These are phyloP conservation scores for Caenorhabditis angaria DNA, from an alignment of 2,888 invertebrate genomes.

Conservation along the genomic window DNA sequence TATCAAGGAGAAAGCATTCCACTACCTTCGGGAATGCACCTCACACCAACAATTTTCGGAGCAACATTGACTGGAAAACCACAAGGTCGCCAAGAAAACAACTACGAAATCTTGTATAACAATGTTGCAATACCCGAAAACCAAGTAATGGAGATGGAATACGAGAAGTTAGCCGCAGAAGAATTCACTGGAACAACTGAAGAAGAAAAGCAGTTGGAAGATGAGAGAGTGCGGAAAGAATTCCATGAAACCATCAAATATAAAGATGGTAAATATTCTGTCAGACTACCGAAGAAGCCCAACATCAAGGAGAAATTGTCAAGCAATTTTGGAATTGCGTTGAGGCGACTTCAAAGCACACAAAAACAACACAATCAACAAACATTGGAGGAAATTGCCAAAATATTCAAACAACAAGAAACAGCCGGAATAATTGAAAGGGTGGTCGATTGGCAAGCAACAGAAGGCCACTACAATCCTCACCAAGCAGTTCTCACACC, in stretches of 20 bases:
- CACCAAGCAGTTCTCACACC: constrained; percentile 44
- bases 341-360: background rate
- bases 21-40: constrained; percentile 1
- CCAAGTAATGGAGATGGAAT: too few relatives aligned
- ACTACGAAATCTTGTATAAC: background rate
- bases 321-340: constrained; percentile 10
- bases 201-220: background rate
- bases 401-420: constrained; percentile 19
- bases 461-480: constrained; percentile 25
- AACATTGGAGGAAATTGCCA: constrained; percentile 27
- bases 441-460: constrained; percentile 7
- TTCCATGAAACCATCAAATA: constrained; percentile 15
- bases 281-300: constrained; percentile 6
- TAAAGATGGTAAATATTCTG: constrained; percentile 20
- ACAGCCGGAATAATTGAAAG: constrained; percentile 32
- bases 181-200: background rate
- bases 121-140: too few relatives aligned
- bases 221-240: background rate
- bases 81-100: background rate
- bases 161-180: background rate
- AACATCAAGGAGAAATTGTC: constrained; percentile 14
- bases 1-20: background rate
- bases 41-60: background rate
- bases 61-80: background rate
- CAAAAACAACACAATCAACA: background rate